Base-by-base conservation (phyloP, 2,888 invertebrate genomes). In the Chaitophorus viminalis region DNA sequence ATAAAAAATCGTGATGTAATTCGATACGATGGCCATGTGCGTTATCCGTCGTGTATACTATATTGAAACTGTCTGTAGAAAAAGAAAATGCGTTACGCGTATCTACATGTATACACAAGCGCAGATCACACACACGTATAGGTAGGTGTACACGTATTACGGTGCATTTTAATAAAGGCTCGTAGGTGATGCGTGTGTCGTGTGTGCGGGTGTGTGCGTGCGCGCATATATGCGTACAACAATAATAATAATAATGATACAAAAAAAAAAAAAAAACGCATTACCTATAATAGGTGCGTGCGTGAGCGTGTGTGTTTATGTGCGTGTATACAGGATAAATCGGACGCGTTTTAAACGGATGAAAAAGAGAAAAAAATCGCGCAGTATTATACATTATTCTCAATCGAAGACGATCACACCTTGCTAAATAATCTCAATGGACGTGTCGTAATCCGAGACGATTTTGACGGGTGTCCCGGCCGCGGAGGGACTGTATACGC, bases 261-360 rank as follows among this genome's bases (percentile, higher is more conserved):
- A n/a, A n/a, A n/a, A n/a, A n/a, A n/a, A n/a, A 70, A 82, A 52
- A 77, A 82, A 76, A 78, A 78, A 77, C n/a, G 52, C 33, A 29
- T 39, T 65, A 31, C 21, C 54, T 54, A 54, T 8, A 11, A 46
- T 31, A 31, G 31, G 81, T n/a, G 46, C 4, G 14, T 39, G 79
- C 68, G 68, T 52, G n/a, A 17, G 36, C 18, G 18, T 9, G 82
- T n/a, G 54, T 33, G 14, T 14, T 11, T 14, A 6, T 36, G 36
- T 14, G 52, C 11, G 52, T 52, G 52, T 60, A 60, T 60, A 21
- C 25, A 31, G 29, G 60, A 87, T 6, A 39, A 74, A 79, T 79
- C 54, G 78, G 86, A 87, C 79, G 79, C 86, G 79, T 87, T 87
- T 87, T 87, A 87, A 87, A 87, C 79, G 86, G 86, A 87, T 87